Evolutionary conservation across 2,888 invertebrate species (phyloP).

Genomic region (Pandemis cinnamomeana): DNA sequence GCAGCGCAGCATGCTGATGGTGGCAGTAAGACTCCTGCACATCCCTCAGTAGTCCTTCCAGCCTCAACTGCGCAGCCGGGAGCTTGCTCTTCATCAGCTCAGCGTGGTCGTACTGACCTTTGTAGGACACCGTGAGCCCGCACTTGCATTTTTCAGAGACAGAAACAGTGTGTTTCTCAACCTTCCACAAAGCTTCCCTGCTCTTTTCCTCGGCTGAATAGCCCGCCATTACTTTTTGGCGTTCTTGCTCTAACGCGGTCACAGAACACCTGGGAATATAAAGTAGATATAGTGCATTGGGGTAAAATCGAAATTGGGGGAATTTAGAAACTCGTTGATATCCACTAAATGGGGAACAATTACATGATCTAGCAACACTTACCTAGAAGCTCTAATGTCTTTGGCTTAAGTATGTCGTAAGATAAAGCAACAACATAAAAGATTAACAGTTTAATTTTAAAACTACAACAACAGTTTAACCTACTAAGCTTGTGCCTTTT

Average conservation of each 20-base stretch:
- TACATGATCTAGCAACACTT: no score
- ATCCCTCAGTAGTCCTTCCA: constrained; percentile 67
- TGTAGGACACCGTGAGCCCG: constrained; percentile 57
- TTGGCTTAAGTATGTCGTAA: no score
- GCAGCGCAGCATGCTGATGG: constrained; percentile 69
- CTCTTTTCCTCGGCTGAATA: constrained; percentile 65
- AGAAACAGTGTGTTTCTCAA: constrained; percentile 59
- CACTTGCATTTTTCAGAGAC: constrained; percentile 62
- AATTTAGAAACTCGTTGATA: no score
- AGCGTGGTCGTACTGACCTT: constrained; percentile 65
- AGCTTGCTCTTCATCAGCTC: constrained; percentile 63
- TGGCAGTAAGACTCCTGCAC: constrained; percentile 75
- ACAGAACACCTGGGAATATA: constrained; percentile 63
- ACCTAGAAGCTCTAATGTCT: no score
- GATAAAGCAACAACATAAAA: no score
- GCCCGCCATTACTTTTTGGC: constrained; percentile 56
- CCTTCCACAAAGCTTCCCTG: constrained; percentile 64
- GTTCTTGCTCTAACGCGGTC: constrained; percentile 68
- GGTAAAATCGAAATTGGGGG: no score
- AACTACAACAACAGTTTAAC: no score
- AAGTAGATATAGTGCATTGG: no score
- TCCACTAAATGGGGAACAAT: no score
- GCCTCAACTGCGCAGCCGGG: constrained; percentile 64
- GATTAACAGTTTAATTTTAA: no score
- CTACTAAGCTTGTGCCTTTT: no score